These are phyloP conservation scores for Ophioninae sp. DNA, from an alignment of 2,888 invertebrate species.

Conservation along the genomic window DNA sequence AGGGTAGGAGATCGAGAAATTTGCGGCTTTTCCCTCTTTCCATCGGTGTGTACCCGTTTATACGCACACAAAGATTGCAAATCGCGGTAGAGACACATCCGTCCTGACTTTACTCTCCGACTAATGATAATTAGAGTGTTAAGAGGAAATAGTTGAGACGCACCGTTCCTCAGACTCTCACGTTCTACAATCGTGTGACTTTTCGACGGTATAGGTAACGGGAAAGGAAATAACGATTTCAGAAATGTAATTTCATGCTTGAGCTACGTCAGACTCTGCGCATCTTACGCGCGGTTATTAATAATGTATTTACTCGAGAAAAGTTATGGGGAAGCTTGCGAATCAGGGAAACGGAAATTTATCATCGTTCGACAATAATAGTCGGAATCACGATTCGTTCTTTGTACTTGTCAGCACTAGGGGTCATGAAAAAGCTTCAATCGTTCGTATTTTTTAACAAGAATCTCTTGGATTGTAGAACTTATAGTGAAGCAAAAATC, in stretches of 20 bases:
- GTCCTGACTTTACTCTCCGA: slow-evolving; percentile 69
- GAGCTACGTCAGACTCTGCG: slow-evolving; percentile 42
- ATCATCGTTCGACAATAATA: background rate
- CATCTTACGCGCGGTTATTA: slow-evolving; percentile 26
- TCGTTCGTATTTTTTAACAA: background rate
- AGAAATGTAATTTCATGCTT: slow-evolving; percentile 55
- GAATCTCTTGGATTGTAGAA: background rate
- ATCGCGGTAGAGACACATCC: slow-evolving; percentile 74
- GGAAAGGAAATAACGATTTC: slow-evolving; percentile 54
- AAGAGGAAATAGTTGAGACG: slow-evolving; percentile 72
- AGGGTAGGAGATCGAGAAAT: slow-evolving; percentile 41
- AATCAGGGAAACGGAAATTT: background rate
- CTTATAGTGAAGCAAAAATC: too few relatives aligned
- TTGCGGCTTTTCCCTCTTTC: slow-evolving; percentile 52
- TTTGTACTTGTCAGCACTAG: background rate
- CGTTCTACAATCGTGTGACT: slow-evolving; percentile 4
- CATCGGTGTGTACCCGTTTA: background rate
- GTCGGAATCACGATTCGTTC: background rate
- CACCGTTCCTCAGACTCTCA: slow-evolving; percentile 48
- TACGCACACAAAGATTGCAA: slow-evolving; percentile 26
- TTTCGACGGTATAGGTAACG: background rate
- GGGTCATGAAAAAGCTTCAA: background rate
- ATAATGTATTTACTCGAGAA: slow-evolving; percentile 21
- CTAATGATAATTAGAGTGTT: slow-evolving; percentile 80
- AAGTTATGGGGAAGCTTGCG: background rate